phyloP scores from a whole-genome alignment of 2,113 vertebrate species.

The Ceyx margarethae region DNA sequence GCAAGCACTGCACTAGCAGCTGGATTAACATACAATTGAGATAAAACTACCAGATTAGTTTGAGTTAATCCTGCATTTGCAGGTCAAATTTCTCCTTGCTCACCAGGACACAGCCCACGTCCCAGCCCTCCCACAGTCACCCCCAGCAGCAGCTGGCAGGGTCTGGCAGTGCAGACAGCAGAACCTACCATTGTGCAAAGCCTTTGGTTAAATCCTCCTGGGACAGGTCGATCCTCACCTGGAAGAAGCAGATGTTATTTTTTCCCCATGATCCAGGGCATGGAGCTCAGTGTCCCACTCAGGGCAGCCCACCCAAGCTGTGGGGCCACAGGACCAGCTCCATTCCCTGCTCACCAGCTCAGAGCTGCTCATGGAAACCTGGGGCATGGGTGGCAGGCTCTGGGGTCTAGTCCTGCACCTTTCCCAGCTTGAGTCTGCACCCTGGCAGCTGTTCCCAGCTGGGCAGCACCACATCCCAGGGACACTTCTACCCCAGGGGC shows the following conservation, averaged over 20 bases:
- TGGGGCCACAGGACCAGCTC: not conserved
- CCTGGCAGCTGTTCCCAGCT: rapidly evolving
- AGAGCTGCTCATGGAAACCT: not conserved
- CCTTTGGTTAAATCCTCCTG: conserved; percentile 84
- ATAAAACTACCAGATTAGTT: conserved; percentile 4
- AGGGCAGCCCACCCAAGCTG: not conserved
- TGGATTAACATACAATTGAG: not conserved
- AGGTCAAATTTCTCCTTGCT: not conserved
- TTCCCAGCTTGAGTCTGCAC: rapidly evolving
- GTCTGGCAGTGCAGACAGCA: not conserved
- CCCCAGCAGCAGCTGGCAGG: not conserved
- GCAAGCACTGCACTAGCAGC: not conserved
- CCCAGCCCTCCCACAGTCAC: not conserved
- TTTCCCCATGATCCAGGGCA: too few species aligned
- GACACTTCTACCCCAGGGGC: not conserved
- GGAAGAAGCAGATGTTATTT: conserved; percentile 21
- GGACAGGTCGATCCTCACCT: conserved; percentile 88
- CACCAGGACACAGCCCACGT: not conserved
- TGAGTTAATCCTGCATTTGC: not conserved
- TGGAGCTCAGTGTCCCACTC: not conserved
- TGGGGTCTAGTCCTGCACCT: rapidly evolving
- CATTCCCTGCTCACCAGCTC: not conserved
- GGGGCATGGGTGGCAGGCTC: not conserved
- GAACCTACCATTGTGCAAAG: conserved; percentile 84
- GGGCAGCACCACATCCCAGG: not conserved